Conservation (phyloP, 2,797 vertebrate genomes). For the Myripristis jacobus region DNA sequence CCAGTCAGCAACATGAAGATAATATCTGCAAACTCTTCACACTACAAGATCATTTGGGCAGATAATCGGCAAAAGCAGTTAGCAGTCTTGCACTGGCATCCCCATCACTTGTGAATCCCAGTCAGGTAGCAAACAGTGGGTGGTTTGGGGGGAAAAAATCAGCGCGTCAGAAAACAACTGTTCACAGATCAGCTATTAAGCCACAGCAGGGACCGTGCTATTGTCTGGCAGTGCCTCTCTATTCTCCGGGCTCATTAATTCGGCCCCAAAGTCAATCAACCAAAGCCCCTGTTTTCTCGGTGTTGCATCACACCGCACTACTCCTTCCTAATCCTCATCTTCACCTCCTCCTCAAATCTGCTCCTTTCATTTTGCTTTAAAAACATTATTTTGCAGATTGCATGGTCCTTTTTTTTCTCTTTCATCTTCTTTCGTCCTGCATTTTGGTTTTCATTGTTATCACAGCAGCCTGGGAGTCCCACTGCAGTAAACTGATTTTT, state of each 20-base stretch:
- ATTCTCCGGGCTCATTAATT: not conserved
- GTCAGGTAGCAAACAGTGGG: conserved; percentile 22
- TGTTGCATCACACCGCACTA: conserved; percentile 18
- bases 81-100: no score
- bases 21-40: no score
- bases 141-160: conserved; percentile 15
- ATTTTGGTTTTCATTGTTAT: not conserved
- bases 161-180: conserved; percentile 33
- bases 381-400: not conserved
- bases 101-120: no score
- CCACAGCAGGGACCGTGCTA: conserved; percentile 27
- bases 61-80: no score
- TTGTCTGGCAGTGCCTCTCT: conserved; percentile 20
- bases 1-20: no score
- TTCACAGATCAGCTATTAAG: conserved; percentile 48
- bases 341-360: conserved; percentile 20
- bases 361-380: not conserved
- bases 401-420: not conserved
- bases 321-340: conserved; percentile 24
- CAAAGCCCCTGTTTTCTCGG: conserved; percentile 32
- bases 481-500: not conserved
- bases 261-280: conserved; percentile 28
- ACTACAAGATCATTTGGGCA: no score
- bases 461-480: not conserved
- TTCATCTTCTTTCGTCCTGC: not conserved